Evolutionary conservation across 1,140 invertebrate genomes (phyloP).

Genomic region (Drosophila hydei): DNA sequence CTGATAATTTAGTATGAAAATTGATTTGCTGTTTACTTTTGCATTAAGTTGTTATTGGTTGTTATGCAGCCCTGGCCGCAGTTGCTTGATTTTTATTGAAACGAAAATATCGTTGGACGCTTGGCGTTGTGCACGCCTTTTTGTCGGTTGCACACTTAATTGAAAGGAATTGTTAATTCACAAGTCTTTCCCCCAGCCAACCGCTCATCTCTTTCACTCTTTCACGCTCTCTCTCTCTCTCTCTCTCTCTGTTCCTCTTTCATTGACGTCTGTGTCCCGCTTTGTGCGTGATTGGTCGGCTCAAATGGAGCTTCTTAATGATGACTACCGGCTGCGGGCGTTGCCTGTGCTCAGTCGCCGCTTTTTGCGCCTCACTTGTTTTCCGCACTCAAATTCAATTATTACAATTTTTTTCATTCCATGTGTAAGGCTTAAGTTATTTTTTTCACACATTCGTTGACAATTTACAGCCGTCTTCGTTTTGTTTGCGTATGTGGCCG

Average conservation of each 20-base stretch:
- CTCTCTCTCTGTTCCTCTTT: not conserved
- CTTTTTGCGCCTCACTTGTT: slow-evolving; percentile 37
- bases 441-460: slow-evolving; percentile 10
- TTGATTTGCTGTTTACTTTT: not conserved
- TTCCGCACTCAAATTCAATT: slow-evolving; percentile 47
- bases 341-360: slow-evolving; percentile 22
- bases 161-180: slow-evolving; percentile 80
- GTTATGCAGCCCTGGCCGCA: slow-evolving; percentile 32
- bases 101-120: slow-evolving; percentile 73
- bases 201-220: not conserved
- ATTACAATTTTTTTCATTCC: slow-evolving; percentile 35
- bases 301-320: slow-evolving; percentile 48
- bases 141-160: slow-evolving; percentile 74
- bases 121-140: slow-evolving; percentile 48
- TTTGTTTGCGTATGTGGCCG: slow-evolving; percentile 3
- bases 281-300: slow-evolving; percentile 71
- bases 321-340: slow-evolving; percentile 32
- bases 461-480: slow-evolving; percentile 5
- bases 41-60: not conserved
- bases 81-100: slow-evolving; percentile 75
- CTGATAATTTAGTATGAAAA: not conserved
- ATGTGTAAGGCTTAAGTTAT: not conserved
- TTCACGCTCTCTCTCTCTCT: not conserved
- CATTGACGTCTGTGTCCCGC: slow-evolving; percentile 18
- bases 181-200: slow-evolving; percentile 34